Evolutionary conservation across 2,797 vertebrate species (phyloP).

Genomic region (Lophius americanus): DNA sequence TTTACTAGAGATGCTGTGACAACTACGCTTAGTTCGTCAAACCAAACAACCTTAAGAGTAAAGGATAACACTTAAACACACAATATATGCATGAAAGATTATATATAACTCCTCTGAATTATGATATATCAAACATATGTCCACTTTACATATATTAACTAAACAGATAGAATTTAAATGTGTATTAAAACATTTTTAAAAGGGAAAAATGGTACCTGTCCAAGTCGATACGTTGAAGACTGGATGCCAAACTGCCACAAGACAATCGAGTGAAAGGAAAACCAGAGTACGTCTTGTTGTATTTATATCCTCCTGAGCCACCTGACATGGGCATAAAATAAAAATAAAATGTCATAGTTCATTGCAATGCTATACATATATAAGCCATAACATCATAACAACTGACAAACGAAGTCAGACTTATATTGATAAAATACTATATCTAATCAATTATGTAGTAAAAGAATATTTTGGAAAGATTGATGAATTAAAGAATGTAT

Average conservation of each 20-base stretch:
- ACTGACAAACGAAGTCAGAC: too few species aligned
- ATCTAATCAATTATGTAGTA: background rate
- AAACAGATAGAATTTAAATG: background rate
- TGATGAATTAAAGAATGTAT: too few species aligned
- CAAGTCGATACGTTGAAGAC: conserved; percentile 86
- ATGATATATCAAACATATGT: background rate
- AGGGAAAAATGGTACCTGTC: conserved; percentile 82
- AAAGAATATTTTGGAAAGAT: too few species aligned
- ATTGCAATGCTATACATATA: background rate
- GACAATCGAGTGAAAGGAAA: conserved; percentile 79
- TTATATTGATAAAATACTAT: too few species aligned
- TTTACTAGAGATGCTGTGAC: conserved; percentile 1
- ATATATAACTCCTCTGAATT: background rate
- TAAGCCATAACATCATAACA: too few species aligned
- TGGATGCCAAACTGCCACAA: conserved; percentile 81
- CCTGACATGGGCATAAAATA: conserved; percentile 26
- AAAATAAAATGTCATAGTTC: background rate
- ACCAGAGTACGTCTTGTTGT: conserved; percentile 42
- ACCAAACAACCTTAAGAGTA: background rate
- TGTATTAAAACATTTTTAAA: background rate
- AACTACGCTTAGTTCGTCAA: conserved; percentile 2
- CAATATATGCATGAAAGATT: background rate
- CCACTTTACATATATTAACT: background rate
- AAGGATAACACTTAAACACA: background rate
- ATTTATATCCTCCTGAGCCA: conserved; percentile 22